Evolutionary conservation across 2,113 vertebrate species (phyloP), one percentile per base, ranked within the genome.

Genomic region (Baryphthengus martii): DNA sequence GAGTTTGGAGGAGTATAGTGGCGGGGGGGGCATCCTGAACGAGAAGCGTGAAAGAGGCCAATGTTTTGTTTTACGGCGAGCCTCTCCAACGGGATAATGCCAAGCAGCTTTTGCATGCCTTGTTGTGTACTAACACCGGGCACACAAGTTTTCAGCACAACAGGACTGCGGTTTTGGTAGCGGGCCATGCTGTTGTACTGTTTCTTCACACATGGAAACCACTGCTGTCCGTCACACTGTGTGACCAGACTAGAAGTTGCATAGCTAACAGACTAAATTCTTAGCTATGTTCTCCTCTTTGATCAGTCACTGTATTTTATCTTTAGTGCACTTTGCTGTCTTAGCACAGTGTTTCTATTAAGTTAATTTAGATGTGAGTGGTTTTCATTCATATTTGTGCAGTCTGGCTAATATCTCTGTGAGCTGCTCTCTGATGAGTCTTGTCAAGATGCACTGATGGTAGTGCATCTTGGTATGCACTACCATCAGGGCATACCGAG

Each of bases 301-400:
- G 89, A 91, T 61, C 70, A 72, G 17, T 24, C 70, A 12, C 42
- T 68, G 21, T 81, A 78, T 91, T 95, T 95, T 56, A 85, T 78
- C 86, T 68, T 75, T 39, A 91, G 37, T 40, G 39, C 19, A 17
- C 52, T 75, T n/a, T 31, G 77, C 70, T 61, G 40, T 49, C 81
- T 68, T 89, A 85, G 84, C 74, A 84, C 70, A 78, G 73, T 5
- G 0, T 76, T 94, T 88, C 59, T 91, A 45, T 94, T 58, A 88
- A 95, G 50, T 74, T 91, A 88, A 94, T 96, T 88, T 95, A 42
- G 10, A 45, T 83, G 68, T 62, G 59, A 94, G 71, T 83, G 63
- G 40, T 52, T 94, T 90, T 94, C 49, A 29, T 14, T 91, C 45
- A 59, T 25, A 86, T 33, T 92, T 68, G 17, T 37, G 21, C 47